Evolutionary conservation across 1,140 invertebrate genomes (phyloP).

Genomic region (Leucophenga varia): DNA sequence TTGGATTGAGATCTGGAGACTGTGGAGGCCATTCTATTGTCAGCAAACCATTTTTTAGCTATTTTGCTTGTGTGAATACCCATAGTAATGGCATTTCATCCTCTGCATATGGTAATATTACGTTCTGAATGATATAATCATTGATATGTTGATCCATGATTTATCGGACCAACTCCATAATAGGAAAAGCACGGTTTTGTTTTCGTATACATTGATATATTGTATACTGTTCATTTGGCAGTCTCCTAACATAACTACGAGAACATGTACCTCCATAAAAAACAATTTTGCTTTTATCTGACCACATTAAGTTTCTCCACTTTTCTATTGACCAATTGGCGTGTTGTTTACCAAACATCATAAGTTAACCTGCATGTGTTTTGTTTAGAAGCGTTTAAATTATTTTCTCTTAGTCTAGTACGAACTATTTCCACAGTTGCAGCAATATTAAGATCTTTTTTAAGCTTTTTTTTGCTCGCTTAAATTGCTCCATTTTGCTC

Average conservation of each 20-base stretch:
- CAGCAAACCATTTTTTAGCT: constrained; percentile 22
- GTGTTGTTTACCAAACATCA: constrained; percentile 10
- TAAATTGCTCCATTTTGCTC: too few species aligned
- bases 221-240: constrained; percentile 3
- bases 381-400: too few species aligned
- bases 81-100: constrained; percentile 29
- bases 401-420: too few species aligned
- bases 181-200: constrained; percentile 29
- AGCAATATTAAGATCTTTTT: too few species aligned
- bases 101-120: constrained; percentile 28
- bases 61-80: constrained; percentile 27
- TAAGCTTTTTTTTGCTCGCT: too few species aligned
- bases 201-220: constrained; percentile 17
- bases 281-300: constrained; percentile 1
- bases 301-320: constrained; percentile 8
- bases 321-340: constrained; percentile 8
- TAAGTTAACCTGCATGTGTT: too few species aligned
- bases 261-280: too few species aligned
- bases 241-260: not conserved
- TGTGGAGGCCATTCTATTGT: constrained; percentile 38
- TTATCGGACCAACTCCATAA: constrained; percentile 19
- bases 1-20: constrained; percentile 43
- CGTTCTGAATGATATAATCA: constrained; percentile 23
- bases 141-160: constrained; percentile 22
- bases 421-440: too few species aligned